A percentile compares a stretch with the other conserved stretches of the same genome.
These are phyloP conservation scores for Epinephelus lanceolatus DNA, from an alignment of 2,113 vertebrate species.

Conservation along the genomic window DNA sequence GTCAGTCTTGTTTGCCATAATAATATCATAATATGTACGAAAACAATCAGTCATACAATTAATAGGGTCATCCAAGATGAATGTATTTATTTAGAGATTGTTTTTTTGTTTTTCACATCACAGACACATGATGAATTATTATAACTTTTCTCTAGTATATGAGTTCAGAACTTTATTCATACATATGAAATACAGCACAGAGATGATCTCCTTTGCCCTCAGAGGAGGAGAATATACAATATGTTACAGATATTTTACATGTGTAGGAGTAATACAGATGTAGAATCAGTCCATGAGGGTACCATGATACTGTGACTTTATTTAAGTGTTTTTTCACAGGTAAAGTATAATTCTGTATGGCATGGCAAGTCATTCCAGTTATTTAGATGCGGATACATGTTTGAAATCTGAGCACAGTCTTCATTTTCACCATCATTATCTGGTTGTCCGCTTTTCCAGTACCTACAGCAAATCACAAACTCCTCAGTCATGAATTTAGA, in stretches of 20 bases:
- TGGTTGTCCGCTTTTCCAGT: accelerated
- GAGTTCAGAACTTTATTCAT: neutral
- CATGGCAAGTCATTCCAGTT: neutral
- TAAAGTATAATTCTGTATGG: accelerated
- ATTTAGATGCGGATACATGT: accelerated
- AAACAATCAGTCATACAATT: neutral
- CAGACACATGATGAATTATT: neutral
- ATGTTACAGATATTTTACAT: neutral
- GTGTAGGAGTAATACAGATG: neutral
- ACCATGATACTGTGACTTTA: neutral
- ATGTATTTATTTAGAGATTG: too few species aligned
- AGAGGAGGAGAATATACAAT: neutral
- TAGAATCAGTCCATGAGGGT: neutral
- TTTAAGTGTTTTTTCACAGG: constrained; percentile 2
- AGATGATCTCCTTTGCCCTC: too few species aligned
- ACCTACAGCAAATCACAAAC: constrained; percentile 9
- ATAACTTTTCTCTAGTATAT: neutral
- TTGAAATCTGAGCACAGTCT: neutral
- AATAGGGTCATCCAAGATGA: neutral
- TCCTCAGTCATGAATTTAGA: neutral
- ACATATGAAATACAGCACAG: neutral
- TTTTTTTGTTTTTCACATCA: neutral
- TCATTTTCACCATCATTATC: neutral
- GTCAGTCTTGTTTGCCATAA: too few species aligned
- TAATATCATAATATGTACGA: too few species aligned